Conservation (phyloP, 2,888 invertebrate species). For the Philhelius pedissequus region DNA sequence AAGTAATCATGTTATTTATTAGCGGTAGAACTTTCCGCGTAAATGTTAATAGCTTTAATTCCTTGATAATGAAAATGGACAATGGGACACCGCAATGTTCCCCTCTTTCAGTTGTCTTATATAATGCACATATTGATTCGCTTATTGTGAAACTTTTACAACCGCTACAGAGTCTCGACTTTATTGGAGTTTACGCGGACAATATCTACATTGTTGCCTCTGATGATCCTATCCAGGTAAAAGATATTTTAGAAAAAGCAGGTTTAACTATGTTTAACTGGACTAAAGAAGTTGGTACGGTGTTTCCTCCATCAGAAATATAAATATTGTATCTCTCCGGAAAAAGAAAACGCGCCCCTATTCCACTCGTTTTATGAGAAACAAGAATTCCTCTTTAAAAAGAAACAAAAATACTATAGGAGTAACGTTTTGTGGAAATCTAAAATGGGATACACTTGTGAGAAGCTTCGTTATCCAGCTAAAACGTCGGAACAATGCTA, state of each 20-base stretch:
- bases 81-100: background rate
- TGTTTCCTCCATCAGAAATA: background rate
- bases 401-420: too few relatives aligned
- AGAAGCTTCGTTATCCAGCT: too few relatives aligned
- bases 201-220: too few relatives aligned
- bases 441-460: too few relatives aligned
- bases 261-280: background rate
- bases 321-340: background rate
- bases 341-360: background rate
- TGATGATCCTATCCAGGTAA: background rate
- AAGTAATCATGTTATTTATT: too few relatives aligned
- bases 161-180: background rate
- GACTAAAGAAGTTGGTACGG: background rate
- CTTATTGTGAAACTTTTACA: background rate
- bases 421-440: too few relatives aligned
- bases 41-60: background rate
- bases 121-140: background rate
- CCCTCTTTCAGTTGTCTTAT: background rate
- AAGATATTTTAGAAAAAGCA: background rate
- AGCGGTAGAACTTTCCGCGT: background rate
- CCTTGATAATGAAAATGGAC: background rate
- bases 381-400: too few relatives aligned
- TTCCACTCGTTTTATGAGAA: too few relatives aligned
- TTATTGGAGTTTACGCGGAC: background rate
- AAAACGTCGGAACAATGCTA: too few relatives aligned